Evolutionary conservation across 1,140 invertebrate species (phyloP), one percentile per base, ranked within the genome.

Genomic region (Ericerus pela): DNA sequence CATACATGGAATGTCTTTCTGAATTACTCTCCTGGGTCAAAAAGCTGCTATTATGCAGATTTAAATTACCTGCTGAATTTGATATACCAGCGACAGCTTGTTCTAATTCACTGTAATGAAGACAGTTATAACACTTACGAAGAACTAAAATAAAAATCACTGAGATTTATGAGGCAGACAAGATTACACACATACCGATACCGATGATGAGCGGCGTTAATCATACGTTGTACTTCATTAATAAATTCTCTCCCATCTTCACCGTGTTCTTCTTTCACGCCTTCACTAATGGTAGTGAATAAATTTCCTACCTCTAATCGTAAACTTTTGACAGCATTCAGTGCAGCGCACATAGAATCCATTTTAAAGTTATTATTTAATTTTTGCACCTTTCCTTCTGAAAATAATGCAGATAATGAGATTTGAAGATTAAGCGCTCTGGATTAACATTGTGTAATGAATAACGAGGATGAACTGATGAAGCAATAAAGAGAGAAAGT

Each of bases 11-110:
- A 66, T 90, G 84, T 27, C 85, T 74, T 61, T 93, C 88, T 67
- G 84, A 81, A 1, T 84, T 82, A 0, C 85, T 88, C 70, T 94
- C 89, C 71, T 92, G 88, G 59, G 79, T 85, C 12, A 93, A 70
- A 65, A 77, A 82, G 14, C 81, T 79, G 11, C 86, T 85, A 62
- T 89, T 92, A 1, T 84, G 86, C 30, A 93, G 72, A 62, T 76
- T 83, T 63, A 89, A 85, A 1, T 84, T 79, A 1, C 81, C 80
- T 1, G 85, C 81, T 24, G 71, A 67, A 57, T 82, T 75, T 47
- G 78, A 80, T 18, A 93, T 67, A 30, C 74, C 76, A 55, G 75
- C 78, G 2, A 85, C 79, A 6, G 81, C 74, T 67, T 81, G 79
- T 67, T 90, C 85, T 4, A 88, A 79, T 64, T 89, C 85, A 61